Percentiles rank a stretch among this genome's conserved stretches.
These are phyloP conservation scores for Rhopalosiphum nymphaeae DNA, from an alignment of 2,888 invertebrate genomes.

Conservation along the genomic window DNA sequence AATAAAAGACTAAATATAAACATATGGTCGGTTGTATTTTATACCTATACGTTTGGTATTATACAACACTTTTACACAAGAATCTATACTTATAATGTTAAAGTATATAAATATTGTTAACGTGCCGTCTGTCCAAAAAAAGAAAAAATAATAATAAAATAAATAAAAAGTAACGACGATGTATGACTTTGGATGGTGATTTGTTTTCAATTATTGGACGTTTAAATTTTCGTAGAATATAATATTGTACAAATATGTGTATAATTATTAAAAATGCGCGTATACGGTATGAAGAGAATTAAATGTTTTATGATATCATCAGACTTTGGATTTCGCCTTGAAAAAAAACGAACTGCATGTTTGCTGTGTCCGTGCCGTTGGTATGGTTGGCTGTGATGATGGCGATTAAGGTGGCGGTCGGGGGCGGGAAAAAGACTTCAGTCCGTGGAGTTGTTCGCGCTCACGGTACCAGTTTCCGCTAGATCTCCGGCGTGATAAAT, in stretches of 20 bases:
- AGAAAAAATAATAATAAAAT: not conserved
- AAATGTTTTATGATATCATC: constrained; percentile 20
- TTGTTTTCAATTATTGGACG: not conserved
- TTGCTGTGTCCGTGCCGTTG: not conserved
- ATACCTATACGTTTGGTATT: not conserved
- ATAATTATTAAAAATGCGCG: not conserved
- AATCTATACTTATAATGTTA: not conserved
- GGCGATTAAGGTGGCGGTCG: not conserved
- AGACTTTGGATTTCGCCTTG: not conserved
- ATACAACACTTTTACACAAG: not conserved
- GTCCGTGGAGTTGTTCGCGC: constrained; percentile 34
- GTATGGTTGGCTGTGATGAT: not conserved
- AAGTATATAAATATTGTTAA: not conserved
- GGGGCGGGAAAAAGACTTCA: not conserved
- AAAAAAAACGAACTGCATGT: not conserved
- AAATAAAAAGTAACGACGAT: not conserved
- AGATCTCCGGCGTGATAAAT: constrained; percentile 50
- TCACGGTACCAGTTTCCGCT: constrained; percentile 46
- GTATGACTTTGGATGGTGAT: not conserved
- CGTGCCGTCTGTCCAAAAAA: not conserved
- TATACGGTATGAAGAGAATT: not conserved
- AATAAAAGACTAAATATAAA: not conserved
- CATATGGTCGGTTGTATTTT: not conserved
- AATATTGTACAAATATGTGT: not conserved
- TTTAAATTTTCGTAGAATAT: not conserved